phyloP scores from a whole-genome alignment of 1,140 invertebrate species.

The Saccostrea glomerata region DNA sequence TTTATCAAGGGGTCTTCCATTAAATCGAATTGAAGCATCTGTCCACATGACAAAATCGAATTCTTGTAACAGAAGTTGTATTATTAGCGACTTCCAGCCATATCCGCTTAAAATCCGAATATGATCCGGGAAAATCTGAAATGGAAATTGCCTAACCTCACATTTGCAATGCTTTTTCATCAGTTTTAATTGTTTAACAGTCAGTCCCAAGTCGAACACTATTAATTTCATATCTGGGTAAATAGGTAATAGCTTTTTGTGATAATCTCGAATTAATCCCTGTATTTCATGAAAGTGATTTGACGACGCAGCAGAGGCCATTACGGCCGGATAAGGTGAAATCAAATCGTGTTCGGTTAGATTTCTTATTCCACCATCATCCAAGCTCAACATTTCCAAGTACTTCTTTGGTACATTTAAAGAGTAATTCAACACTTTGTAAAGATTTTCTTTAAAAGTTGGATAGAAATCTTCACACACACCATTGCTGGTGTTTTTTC shows the following conservation, averaged over 20 bases:
- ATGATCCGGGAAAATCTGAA: slow-evolving; percentile 25
- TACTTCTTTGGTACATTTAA: not conserved
- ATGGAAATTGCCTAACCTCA: slow-evolving; percentile 24
- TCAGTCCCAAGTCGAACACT: slow-evolving; percentile 46
- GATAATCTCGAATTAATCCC: slow-evolving; percentile 4
- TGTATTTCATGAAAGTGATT: not conserved
- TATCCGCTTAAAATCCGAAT: not conserved
- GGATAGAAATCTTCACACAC: not conserved
- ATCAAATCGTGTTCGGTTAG: not conserved
- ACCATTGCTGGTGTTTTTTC: not conserved
- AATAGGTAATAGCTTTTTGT: not conserved
- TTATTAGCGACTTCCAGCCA: slow-evolving; percentile 40
- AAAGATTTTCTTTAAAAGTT: not conserved
- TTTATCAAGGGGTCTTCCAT: slow-evolving; percentile 15
- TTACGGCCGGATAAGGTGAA: not conserved
- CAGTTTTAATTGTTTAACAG: not conserved
- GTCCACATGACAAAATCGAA: slow-evolving; percentile 50
- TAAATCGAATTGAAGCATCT: slow-evolving; percentile 42
- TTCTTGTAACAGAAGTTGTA: slow-evolving; percentile 43
- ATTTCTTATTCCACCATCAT: not conserved
- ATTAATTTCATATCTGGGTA: slow-evolving; percentile 41
- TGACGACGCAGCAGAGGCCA: not conserved
- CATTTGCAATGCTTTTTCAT: slow-evolving; percentile 32
- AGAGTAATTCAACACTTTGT: not conserved
- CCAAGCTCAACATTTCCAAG: not conserved